Evolutionary conservation across 2,113 vertebrate genomes (phyloP).

Genomic region (Callopanchax toddi): DNA sequence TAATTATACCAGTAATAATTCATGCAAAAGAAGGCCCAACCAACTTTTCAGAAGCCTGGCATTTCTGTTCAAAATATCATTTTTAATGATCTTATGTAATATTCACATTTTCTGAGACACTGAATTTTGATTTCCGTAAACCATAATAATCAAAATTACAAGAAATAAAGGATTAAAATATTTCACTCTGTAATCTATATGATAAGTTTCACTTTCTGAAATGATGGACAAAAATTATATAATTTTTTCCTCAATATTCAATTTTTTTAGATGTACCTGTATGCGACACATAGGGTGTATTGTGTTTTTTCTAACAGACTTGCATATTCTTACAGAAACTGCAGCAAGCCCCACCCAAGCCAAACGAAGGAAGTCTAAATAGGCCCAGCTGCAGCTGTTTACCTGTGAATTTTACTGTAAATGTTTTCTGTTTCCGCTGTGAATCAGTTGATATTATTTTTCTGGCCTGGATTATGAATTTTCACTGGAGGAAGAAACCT

Average conservation of each 20-base stretch:
- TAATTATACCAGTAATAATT: no score
- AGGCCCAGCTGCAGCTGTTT: conserved; percentile 76
- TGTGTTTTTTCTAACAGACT: not conserved
- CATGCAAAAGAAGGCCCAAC: no score
- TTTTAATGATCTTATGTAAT: no score
- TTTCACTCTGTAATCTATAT: no score
- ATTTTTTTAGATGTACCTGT: not conserved
- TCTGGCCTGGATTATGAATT: conserved; percentile 77
- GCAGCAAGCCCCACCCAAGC: conserved; percentile 93
- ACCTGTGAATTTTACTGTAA: conserved; percentile 92
- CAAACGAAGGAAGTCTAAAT: conserved; percentile 99
- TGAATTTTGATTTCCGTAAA: no score
- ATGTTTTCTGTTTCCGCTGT: conserved; percentile 80
- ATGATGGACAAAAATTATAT: conserved; percentile 79
- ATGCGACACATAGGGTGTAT: not conserved
- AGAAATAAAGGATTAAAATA: no score
- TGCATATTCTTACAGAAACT: conserved; percentile 80
- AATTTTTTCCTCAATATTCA: conserved; percentile 42
- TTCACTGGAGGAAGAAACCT: conserved; percentile 81
- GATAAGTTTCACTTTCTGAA: no score
- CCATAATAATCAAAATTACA: no score
- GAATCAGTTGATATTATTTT: conserved; percentile 81
- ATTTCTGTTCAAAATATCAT: no score
- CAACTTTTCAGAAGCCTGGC: no score
- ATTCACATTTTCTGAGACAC: no score